phyloP scores from a whole-genome alignment of 2,113 vertebrate genomes.

The Australoheros scitulus region DNA sequence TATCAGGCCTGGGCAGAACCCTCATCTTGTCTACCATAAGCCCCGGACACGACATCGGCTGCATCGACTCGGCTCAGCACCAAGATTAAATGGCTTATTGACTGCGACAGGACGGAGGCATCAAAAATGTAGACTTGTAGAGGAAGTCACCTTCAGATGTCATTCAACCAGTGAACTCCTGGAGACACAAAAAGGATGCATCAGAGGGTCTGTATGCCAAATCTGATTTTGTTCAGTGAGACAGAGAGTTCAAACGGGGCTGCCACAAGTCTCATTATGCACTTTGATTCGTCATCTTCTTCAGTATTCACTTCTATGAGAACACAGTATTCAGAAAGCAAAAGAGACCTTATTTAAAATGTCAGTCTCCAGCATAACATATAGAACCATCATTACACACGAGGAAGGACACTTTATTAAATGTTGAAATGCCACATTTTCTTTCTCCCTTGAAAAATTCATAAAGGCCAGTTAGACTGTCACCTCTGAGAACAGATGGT shows the following conservation, averaged over 20 bases:
- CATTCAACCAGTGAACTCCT: conserved; percentile 39
- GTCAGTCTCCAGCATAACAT: conserved; percentile 22
- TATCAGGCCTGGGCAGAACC: conserved; percentile 79
- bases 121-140: conserved; percentile 66
- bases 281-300: conserved; percentile 28
- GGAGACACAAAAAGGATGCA: conserved; percentile 26
- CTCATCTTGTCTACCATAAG: conserved; percentile 62
- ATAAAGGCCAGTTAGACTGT: conserved; percentile 73
- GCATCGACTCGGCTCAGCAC: conserved; percentile 74
- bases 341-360: conserved; percentile 23
- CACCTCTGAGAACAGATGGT: conserved; percentile 50
- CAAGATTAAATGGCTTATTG: conserved; percentile 85
- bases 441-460: conserved; percentile 53
- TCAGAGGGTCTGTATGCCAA: conserved; percentile 1
- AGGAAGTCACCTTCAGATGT: conserved; percentile 80
- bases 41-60: conserved; percentile 69
- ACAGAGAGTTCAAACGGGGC: conserved; percentile 17
- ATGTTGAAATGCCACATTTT: conserved; percentile 52
- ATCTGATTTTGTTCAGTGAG: conserved; percentile 24
- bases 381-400: conserved; percentile 20
- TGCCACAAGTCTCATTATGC: not conserved
- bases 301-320: conserved; percentile 24
- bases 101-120: conserved; percentile 69
- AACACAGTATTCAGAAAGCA: not conserved
- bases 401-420: conserved; percentile 48